These are phyloP conservation scores for Silurus aristotelis DNA, from an alignment of 2,797 vertebrate species.

Conservation along the genomic window DNA sequence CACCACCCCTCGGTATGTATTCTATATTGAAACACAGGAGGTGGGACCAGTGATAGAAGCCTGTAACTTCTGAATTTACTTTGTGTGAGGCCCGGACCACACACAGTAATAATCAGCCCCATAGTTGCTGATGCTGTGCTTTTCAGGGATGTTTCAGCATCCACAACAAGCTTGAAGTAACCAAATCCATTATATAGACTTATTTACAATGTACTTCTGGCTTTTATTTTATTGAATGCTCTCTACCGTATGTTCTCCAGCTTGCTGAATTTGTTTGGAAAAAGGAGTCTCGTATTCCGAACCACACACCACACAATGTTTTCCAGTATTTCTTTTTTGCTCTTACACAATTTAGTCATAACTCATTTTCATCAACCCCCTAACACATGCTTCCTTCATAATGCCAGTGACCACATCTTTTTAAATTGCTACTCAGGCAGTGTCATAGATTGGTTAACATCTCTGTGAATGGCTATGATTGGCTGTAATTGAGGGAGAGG, in stretches of 20 bases:
- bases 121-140: slow-evolving; percentile 18
- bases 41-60: slow-evolving; percentile 24
- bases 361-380: slow-evolving; percentile 1
- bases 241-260: background rate
- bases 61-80: slow-evolving; percentile 11
- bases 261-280: slow-evolving; percentile 9
- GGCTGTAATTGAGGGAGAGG: background rate
- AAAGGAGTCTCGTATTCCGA: background rate
- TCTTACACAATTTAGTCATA: background rate
- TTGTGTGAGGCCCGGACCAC: slow-evolving; percentile 48
- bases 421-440: background rate
- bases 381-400: background rate
- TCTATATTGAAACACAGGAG: slow-evolving; percentile 5
- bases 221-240: slow-evolving; percentile 1
- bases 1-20: background rate
- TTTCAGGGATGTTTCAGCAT: slow-evolving; percentile 19
- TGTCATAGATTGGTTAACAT: background rate
- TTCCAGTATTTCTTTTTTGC: background rate
- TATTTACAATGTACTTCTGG: background rate
- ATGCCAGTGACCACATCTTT: background rate
- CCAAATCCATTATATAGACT: background rate
- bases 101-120: slow-evolving; percentile 40
- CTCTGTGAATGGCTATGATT: slow-evolving; percentile 5
- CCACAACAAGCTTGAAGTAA: background rate
- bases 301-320: background rate